Conservation (phyloP, 2,797 vertebrate genomes). For the Schizopygopsis malacanthus region DNA sequence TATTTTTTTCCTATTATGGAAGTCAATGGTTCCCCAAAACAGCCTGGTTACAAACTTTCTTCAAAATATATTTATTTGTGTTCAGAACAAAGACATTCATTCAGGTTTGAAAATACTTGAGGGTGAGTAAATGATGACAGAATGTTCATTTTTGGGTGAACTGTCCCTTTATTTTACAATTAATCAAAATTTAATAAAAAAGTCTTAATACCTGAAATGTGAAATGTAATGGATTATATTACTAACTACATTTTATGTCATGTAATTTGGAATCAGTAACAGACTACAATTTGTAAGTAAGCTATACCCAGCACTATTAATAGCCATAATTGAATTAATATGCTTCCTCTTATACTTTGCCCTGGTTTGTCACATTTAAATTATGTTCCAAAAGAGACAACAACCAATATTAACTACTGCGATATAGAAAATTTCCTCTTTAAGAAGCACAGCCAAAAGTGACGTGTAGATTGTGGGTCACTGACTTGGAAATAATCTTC, state of each 20-base stretch:
- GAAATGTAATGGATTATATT: neutral
- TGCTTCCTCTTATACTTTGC: neutral
- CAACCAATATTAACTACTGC: neutral
- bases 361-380: neutral
- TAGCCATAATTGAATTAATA: neutral
- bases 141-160: no score
- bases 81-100: no score
- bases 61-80: no score
- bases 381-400: neutral
- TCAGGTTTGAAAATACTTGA: no score
- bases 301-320: neutral
- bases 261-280: no score
- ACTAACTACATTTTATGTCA: no score
- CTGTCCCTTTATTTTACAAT: neutral
- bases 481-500: slow-evolving; percentile 3
- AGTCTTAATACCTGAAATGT: neutral
- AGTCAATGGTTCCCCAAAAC: no score
- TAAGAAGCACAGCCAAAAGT: neutral
- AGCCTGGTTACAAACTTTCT: no score
- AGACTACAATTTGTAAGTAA: neutral
- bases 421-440: neutral
- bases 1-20: no score
- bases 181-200: neutral
- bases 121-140: no score
- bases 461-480: neutral